These are phyloP conservation scores for Pseudorhombus dupliciocellatus DNA, from an alignment of 2,113 vertebrate species.

Conservation along the genomic window DNA sequence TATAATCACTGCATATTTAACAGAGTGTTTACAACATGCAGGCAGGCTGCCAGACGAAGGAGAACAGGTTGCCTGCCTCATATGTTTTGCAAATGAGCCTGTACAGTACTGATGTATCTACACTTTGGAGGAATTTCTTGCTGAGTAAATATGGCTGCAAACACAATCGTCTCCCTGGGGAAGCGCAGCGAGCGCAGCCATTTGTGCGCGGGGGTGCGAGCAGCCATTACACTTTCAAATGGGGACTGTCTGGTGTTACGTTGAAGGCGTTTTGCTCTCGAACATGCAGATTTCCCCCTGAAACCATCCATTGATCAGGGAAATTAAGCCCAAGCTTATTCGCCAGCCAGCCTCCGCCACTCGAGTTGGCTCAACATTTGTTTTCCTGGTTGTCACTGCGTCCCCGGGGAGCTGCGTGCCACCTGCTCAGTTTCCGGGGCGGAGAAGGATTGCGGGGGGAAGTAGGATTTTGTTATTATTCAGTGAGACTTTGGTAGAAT, in stretches of 20 bases:
- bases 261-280: slow-evolving; percentile 24
- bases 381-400: slow-evolving; percentile 68
- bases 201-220: slow-evolving; percentile 26
- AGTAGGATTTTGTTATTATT: slow-evolving; percentile 33
- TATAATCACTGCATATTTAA: slow-evolving; percentile 62
- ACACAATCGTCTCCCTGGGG: slow-evolving; percentile 59
- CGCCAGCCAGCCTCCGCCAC: slow-evolving; percentile 53
- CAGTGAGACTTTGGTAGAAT: slow-evolving; percentile 38
- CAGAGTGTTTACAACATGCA: slow-evolving; percentile 62
- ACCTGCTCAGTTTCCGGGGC: slow-evolving; percentile 67
- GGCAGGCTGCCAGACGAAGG: slow-evolving; percentile 67
- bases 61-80: slow-evolving; percentile 74
- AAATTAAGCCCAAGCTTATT: slow-evolving; percentile 69
- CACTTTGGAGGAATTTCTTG: slow-evolving; percentile 58
- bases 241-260: slow-evolving; percentile 47
- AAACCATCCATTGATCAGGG: slow-evolving; percentile 65
- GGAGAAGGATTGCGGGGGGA: slow-evolving; percentile 46
- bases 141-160: slow-evolving; percentile 65
- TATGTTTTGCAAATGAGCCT: slow-evolving; percentile 79
- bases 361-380: slow-evolving; percentile 72
- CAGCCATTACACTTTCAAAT: slow-evolving; percentile 61
- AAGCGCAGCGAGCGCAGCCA: slow-evolving; percentile 14
- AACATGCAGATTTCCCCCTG: slow-evolving; percentile 49
- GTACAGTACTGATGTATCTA: slow-evolving; percentile 40
- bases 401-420: slow-evolving; percentile 62